Conservation (phyloP, 2,113 vertebrate species). For the Thinocorus orbignyianus region DNA sequence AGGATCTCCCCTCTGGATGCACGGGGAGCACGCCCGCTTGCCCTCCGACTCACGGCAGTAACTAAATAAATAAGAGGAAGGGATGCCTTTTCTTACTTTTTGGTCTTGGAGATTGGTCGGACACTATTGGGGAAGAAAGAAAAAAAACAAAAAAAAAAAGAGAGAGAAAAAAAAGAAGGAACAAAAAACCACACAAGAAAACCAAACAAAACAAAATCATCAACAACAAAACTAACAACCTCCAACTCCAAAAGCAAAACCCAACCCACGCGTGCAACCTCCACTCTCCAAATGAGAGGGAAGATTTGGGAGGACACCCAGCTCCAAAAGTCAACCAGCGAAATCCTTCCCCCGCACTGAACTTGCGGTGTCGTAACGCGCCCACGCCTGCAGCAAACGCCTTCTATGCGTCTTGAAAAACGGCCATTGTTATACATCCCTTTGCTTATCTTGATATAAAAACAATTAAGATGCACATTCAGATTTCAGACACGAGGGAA, state of each 20-base stretch:
- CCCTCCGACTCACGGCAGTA: neutral
- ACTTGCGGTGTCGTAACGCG: neutral
- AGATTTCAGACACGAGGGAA: neutral
- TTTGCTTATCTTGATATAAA: neutral
- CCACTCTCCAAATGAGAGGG: neutral
- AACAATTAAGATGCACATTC: neutral
- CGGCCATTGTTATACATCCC: accelerated
- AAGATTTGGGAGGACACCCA: neutral
- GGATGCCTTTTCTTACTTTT: neutral
- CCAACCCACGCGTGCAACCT: accelerated
- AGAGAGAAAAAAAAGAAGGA: neutral
- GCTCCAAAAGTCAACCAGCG: neutral
- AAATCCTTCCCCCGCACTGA: neutral
- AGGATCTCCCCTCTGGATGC: neutral
- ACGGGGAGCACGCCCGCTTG: neutral
- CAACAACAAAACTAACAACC: neutral
- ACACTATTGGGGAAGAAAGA: too few relatives aligned
- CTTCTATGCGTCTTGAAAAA: neutral
- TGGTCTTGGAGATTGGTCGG: neutral
- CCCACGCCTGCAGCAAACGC: accelerated
- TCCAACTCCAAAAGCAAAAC: neutral
- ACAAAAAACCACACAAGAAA: neutral
- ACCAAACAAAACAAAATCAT: too few relatives aligned
- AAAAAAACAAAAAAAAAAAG: too few relatives aligned
- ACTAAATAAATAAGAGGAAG: neutral